Percentiles rank a stretch among this genome's conserved stretches.
These are phyloP conservation scores for Saccostrea glomerata DNA, from an alignment of 1,140 invertebrate species.

Conservation along the genomic window DNA sequence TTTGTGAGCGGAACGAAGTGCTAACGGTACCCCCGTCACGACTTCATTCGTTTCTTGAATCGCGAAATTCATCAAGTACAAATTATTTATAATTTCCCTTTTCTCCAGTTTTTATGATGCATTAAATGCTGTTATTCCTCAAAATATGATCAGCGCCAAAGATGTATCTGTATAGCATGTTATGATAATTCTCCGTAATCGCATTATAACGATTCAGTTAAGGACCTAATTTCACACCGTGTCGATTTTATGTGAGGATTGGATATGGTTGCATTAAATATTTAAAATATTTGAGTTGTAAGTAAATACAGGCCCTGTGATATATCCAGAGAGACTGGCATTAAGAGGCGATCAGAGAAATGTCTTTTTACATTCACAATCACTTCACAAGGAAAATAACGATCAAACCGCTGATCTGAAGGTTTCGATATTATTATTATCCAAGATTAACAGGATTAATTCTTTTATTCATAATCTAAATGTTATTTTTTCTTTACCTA, in stretches of 20 bases:
- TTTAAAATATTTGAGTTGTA: conserved; percentile 6
- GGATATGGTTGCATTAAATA: background rate
- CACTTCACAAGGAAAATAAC: background rate
- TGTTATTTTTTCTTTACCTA: conserved; percentile 14
- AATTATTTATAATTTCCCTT: background rate
- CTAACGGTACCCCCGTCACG: background rate
- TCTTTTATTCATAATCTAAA: conserved; percentile 16
- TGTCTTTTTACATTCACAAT: background rate
- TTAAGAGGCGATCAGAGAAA: background rate
- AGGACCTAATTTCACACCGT: conserved; percentile 6
- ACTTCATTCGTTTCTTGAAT: background rate
- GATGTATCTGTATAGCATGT: background rate
- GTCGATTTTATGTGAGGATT: background rate
- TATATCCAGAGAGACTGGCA: background rate
- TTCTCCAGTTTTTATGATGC: background rate
- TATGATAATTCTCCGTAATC: background rate
- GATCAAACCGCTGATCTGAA: background rate
- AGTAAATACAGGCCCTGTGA: background rate
- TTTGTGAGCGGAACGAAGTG: background rate
- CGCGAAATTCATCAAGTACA: background rate
- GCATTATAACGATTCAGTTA: background rate
- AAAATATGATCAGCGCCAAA: background rate
- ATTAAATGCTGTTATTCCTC: conserved; percentile 15
- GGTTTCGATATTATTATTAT: conserved; percentile 21
- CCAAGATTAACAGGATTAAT: conserved; percentile 11